A percentile compares a stretch with the other conserved stretches of the same genome.
phyloP scores from a whole-genome alignment of 1,140 invertebrate genomes.

The Himalopsyche phryganea region DNA sequence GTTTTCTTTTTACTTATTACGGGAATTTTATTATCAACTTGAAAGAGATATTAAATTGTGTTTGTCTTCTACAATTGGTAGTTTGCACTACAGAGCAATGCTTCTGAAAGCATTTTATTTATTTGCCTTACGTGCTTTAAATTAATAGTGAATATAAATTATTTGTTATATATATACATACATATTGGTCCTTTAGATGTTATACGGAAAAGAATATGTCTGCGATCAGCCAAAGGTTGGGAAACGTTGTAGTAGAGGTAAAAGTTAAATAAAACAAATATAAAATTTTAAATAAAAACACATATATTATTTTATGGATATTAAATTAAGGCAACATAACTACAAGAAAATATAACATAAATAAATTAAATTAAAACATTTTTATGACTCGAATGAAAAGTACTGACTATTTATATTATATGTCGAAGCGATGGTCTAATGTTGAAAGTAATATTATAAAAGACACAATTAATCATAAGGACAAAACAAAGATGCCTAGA shows the following conservation, averaged over 20 bases:
- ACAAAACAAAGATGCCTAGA: conserved; percentile 17
- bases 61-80: too few relatives aligned
- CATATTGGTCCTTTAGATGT: too few relatives aligned
- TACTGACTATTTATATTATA: conserved; percentile 13
- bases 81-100: too few relatives aligned
- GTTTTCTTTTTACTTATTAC: too few relatives aligned
- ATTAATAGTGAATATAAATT: too few relatives aligned
- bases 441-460: conserved; percentile 5
- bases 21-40: too few relatives aligned
- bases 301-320: conserved; percentile 32
- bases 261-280: conserved; percentile 29
- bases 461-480: not conserved
- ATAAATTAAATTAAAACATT: conserved; percentile 33
- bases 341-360: conserved; percentile 34
- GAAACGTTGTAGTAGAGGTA: not conserved
- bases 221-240: not conserved
- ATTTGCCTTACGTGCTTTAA: too few relatives aligned
- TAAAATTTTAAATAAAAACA: conserved; percentile 34
- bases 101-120: too few relatives aligned
- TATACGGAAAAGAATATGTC: too few relatives aligned
- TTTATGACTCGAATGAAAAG: conserved; percentile 28
- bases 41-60: too few relatives aligned
- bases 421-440: conserved; percentile 8
- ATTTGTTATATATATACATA: too few relatives aligned
- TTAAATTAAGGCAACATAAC: conserved; percentile 34